Percentiles rank a stretch among this genome's conserved stretches.
phyloP scores from a whole-genome alignment of 2,113 vertebrate species.

The Apodemus speciosus region DNA sequence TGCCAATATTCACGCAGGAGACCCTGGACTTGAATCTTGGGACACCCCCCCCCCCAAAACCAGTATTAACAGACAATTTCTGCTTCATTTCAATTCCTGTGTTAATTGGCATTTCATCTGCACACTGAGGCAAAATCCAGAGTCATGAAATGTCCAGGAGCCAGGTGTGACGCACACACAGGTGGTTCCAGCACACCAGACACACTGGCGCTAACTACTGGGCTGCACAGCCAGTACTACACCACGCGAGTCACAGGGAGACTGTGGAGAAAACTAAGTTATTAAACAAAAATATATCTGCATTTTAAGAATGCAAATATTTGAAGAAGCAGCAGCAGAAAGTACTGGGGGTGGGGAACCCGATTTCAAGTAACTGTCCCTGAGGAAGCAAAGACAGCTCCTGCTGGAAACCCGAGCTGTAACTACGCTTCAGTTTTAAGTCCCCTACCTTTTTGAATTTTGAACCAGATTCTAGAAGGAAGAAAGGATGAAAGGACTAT shows the following conservation, averaged over 20 bases:
- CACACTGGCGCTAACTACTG: not conserved
- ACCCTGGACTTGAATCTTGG: not conserved
- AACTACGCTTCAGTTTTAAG: conserved; percentile 50
- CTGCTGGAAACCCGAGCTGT: not conserved
- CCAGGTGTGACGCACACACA: not conserved
- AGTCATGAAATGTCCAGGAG: not conserved
- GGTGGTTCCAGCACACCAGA: not conserved
- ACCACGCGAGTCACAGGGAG: not conserved
- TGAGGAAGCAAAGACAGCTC: not conserved
- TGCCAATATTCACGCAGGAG: not conserved
- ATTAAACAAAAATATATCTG: not conserved
- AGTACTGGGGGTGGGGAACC: not conserved
- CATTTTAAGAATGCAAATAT: not conserved
- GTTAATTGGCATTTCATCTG: not conserved
- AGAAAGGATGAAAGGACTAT: not conserved
- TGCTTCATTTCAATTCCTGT: conserved; percentile 29
- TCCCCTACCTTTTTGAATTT: conserved; percentile 57
- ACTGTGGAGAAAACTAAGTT: not conserved
- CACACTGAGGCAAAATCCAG: not conserved
- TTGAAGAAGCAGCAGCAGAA: not conserved
- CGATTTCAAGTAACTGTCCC: conserved; percentile 46
- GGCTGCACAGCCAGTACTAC: not conserved
- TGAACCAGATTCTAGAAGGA: conserved; percentile 26
- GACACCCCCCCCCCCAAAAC: not conserved
- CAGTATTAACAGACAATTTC: conserved; percentile 5